Evolutionary conservation across 2,888 invertebrate genomes (phyloP).

Genomic region (Drosophila diplacantha): DNA sequence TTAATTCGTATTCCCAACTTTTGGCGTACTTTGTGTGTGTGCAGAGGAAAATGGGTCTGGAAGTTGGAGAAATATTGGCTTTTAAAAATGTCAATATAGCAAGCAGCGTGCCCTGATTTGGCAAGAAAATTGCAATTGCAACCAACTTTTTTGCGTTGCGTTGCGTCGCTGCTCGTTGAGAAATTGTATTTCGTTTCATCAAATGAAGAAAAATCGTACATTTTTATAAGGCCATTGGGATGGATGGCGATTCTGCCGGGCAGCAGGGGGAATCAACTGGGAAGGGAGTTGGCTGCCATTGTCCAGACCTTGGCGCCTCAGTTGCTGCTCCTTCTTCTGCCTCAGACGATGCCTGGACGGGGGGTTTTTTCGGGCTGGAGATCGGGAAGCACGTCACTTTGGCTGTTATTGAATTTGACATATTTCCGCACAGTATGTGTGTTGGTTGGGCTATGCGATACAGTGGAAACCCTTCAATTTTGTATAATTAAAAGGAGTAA

Average conservation of each 20-base stretch:
- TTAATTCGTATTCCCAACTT: slow-evolving; percentile 52
- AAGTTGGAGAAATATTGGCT: slow-evolving; percentile 63
- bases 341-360: slow-evolving; percentile 1
- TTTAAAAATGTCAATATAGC: slow-evolving; percentile 70
- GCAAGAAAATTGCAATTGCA: slow-evolving; percentile 63
- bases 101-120: slow-evolving; percentile 46
- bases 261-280: slow-evolving; percentile 12
- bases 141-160: slow-evolving; percentile 47
- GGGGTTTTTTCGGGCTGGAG: slow-evolving; percentile 4
- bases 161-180: slow-evolving; percentile 48
- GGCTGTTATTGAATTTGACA: slow-evolving; percentile 66
- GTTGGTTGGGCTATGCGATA: slow-evolving; percentile 1
- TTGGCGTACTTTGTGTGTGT: slow-evolving; percentile 32
- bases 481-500: neutral
- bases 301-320: slow-evolving; percentile 54
- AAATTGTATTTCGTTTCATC: slow-evolving; percentile 73
- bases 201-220: slow-evolving; percentile 72
- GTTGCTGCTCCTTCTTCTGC: slow-evolving; percentile 19
- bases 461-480: slow-evolving; percentile 9
- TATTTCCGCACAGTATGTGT: slow-evolving; percentile 38
- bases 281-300: slow-evolving; percentile 37
- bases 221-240: slow-evolving; percentile 61
- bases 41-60: slow-evolving; percentile 32
- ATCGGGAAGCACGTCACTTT: slow-evolving; percentile 55
- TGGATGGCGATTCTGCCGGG: slow-evolving; percentile 21